Base-by-base conservation (phyloP, 2,888 invertebrate species). In the Didymodactylos carnosus region DNA sequence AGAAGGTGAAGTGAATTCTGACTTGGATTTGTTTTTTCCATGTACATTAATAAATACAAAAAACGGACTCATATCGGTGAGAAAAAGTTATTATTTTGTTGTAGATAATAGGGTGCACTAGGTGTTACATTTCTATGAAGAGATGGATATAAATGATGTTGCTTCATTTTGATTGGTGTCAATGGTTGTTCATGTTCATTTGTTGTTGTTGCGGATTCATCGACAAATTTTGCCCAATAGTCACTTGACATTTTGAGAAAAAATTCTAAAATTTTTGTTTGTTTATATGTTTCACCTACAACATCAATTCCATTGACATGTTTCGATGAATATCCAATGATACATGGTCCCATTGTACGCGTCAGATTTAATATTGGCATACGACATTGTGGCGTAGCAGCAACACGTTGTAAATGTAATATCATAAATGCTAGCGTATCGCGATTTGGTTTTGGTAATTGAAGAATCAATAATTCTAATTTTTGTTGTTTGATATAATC, bases 401-500 rank as follows among this genome's bases (percentile, higher is more conserved):
- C 46, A n/a, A 75, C 72, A 25, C 73, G 69, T 62, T 75, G 71
- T 27, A 75, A 71, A 70, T 75, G 75, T 25, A 75, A 39, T 16
- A 75, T 75, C 46, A 75, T 35, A 43, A 69, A 75, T 35, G 72
- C 73, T 40, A 75, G 29, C 13, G 75, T 75, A 46, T 75, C 72
- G 5, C 73, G 69, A 71, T 75, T 75, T 23, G 70, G 72, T 25
- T 70, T 72, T 8, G 75, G 75, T 39, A 75, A 69, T 27, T 72
- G 62, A 27, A 41, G 43, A 23, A 75, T 69, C 16, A 71, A 49
- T 39, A 25, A 13, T 43, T 75, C 39, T 5, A 72, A 49, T 16
- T 75, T 69, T 29, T 46, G 35, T 43, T 71, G 43, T 51, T 53
- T 43, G 19, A 69, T 40, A n/a, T 35, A 35, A 39, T 75, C 75